These are phyloP conservation scores for Drosophila varians DNA, from an alignment of 1,140 invertebrate species.

Conservation along the genomic window DNA sequence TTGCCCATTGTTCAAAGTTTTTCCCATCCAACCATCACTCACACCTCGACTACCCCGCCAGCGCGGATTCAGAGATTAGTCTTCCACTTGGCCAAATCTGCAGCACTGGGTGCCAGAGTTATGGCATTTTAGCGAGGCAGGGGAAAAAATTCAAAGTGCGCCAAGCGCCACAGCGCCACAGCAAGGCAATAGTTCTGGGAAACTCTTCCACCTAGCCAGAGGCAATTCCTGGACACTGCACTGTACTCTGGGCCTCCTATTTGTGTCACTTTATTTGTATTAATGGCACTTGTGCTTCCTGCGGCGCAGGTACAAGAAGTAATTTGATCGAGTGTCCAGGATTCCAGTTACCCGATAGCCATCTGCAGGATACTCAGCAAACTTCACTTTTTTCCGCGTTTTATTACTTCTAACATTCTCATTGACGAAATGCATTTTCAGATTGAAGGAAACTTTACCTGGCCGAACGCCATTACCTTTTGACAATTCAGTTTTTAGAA, in stretches of 20 bases:
- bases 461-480: conserved; percentile 1
- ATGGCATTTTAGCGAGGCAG: conserved; percentile 41
- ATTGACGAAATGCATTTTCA: background rate
- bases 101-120: conserved; percentile 65
- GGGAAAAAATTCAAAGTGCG: conserved; percentile 14
- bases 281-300: conserved; percentile 76
- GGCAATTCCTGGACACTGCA: conserved; percentile 22
- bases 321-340: conserved; percentile 70
- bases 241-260: conserved; percentile 32
- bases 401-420: too few species aligned
- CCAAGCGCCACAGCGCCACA: conserved; percentile 22
- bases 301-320: conserved; percentile 73
- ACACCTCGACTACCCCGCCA: conserved; percentile 25
- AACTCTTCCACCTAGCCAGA: conserved; percentile 52
- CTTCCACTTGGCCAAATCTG: conserved; percentile 78
- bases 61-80: conserved; percentile 73
- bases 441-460: conserved; percentile 6
- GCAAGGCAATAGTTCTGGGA: conserved; percentile 28
- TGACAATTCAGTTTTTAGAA: conserved; percentile 59
- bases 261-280: conserved; percentile 79
- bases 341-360: conserved; percentile 3
- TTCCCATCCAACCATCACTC: conserved; percentile 36
- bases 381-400: background rate
- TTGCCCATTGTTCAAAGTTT: conserved; percentile 75
- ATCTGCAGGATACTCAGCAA: background rate